A percentile compares a stretch with the other conserved stretches of the same genome.
These are phyloP conservation scores for Cladorhizidae sp. DNA, from an alignment of 37 sponge, comb jelly and placozoan species.

Conservation along the genomic window DNA sequence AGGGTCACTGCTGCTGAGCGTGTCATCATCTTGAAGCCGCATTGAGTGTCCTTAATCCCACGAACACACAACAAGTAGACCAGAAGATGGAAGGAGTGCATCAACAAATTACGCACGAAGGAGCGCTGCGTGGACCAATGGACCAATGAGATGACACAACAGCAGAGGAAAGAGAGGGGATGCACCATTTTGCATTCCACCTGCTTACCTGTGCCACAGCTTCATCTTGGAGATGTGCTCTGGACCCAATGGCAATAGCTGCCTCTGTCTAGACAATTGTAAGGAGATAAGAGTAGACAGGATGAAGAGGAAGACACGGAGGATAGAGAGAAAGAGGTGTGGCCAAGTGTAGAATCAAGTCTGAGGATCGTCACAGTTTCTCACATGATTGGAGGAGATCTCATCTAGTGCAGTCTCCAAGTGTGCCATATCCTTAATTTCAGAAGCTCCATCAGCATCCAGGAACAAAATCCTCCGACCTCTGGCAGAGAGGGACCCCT, in stretches of 20 bases:
- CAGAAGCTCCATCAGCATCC: slow-evolving; percentile 98
- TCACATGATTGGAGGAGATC: slow-evolving; percentile 45
- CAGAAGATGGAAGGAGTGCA: slow-evolving; percentile 93
- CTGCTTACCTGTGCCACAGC: slow-evolving; percentile 84
- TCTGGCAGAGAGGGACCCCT: slow-evolving; percentile 94
- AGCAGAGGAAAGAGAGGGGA: too few relatives aligned
- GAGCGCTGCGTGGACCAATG: slow-evolving; percentile 59
- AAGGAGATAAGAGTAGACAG: not conserved
- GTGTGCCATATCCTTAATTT: slow-evolving; percentile 74
- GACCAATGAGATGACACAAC: not conserved
- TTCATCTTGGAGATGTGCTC: slow-evolving; percentile 97
- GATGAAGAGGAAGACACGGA: not conserved
- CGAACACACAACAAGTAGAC: slow-evolving; percentile 88
- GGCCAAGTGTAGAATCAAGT: too few relatives aligned
- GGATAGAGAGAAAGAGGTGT: too few relatives aligned
- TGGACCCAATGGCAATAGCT: slow-evolving; percentile 84
- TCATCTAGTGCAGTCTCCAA: slow-evolving; percentile 75
- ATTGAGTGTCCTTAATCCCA: slow-evolving; percentile 97
- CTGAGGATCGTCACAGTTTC: not conserved
- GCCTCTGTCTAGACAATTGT: not conserved
- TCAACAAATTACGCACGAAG: slow-evolving; percentile 90
- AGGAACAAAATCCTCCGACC: slow-evolving; percentile 84
- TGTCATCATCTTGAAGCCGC: slow-evolving; percentile 98
- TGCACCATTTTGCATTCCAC: too few relatives aligned
- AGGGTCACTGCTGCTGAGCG: slow-evolving; percentile 74